Evolutionary conservation across 1,140 invertebrate species (phyloP).

Genomic region (Ylistrum balloti): DNA sequence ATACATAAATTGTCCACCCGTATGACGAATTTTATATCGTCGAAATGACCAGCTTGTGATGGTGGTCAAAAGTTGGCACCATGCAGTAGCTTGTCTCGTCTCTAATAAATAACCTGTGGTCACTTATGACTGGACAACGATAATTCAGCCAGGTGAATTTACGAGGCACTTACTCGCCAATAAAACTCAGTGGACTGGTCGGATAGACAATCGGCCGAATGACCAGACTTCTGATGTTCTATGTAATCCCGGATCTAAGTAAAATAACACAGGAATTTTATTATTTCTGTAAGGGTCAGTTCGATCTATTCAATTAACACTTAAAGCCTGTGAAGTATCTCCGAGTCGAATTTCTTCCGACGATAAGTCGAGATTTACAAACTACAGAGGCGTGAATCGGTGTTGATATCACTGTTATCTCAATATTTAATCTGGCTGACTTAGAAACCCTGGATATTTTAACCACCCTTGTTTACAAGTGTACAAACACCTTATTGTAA

Average conservation of each 20-base stretch:
- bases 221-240: not conserved
- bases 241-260: not conserved
- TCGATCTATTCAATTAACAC: not conserved
- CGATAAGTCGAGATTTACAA: not conserved
- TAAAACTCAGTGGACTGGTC: not conserved
- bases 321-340: conserved; percentile 10
- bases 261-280: not conserved
- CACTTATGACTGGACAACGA: conserved; percentile 32
- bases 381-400: not conserved
- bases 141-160: conserved; percentile 28
- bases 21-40: not conserved
- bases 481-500: not conserved
- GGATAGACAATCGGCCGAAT: not conserved
- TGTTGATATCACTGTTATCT: conserved; percentile 8
- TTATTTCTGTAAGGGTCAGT: not conserved
- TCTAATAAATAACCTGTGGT: not conserved
- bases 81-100: not conserved
- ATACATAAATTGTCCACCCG: no score
- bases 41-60: not conserved
- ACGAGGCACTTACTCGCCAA: conserved; percentile 37
- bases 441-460: not conserved
- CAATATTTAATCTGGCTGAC: not conserved
- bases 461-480: not conserved
- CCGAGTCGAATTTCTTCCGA: not conserved
- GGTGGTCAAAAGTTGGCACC: not conserved